A percentile compares a stretch with the other conserved stretches of the same genome.
Evolutionary conservation across 2,888 invertebrate species (phyloP).

Genomic region (Stenolophus ochropezus): DNA sequence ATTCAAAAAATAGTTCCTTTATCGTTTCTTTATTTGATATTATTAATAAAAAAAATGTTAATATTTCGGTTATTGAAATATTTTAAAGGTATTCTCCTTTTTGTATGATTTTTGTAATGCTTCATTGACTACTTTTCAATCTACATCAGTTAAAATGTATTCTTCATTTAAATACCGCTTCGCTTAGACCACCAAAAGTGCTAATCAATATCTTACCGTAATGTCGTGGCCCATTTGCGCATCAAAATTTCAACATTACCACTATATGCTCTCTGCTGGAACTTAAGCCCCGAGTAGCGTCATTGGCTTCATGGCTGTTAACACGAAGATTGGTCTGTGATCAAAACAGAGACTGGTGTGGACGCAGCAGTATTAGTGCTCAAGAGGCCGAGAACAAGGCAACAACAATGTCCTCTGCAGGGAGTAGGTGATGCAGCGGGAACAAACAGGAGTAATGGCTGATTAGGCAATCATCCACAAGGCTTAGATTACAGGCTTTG

Average conservation of each 20-base stretch:
- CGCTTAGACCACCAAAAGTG: background rate
- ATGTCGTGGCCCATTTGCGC: background rate
- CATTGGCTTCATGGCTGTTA: background rate
- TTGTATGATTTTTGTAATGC: too few species aligned
- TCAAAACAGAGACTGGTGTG: background rate
- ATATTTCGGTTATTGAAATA: too few species aligned
- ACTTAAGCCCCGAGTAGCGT: background rate
- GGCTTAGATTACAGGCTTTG: background rate
- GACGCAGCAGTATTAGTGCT: background rate
- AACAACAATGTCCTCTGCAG: background rate
- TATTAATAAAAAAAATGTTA: too few species aligned
- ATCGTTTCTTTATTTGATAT: too few species aligned
- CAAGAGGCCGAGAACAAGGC: background rate
- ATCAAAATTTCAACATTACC: slow-evolving; percentile 14
- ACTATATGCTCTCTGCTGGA: background rate
- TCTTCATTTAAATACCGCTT: background rate
- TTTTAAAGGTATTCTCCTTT: too few species aligned
- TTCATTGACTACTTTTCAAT: too few species aligned
- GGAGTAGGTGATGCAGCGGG: background rate
- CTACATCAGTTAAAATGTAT: background rate
- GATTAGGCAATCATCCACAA: background rate
- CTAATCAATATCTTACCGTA: background rate
- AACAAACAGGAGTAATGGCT: background rate
- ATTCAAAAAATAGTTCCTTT: too few species aligned
- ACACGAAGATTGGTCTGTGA: background rate